Base-by-base conservation (phyloP, 2,888 invertebrate genomes). In the Drosophila multiciliata region DNA sequence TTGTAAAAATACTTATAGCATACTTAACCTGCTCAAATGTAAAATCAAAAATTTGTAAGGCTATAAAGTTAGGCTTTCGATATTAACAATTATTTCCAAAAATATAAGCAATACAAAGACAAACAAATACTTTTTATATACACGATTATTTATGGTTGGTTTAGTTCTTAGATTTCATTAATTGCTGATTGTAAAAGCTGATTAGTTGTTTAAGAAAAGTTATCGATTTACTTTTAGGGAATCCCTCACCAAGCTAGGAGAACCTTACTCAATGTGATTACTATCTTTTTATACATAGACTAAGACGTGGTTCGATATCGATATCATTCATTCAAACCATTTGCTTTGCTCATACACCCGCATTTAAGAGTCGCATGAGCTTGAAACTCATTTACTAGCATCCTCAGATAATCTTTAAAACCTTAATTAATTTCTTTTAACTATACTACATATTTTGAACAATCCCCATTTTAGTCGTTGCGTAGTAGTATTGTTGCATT, bases 401-500 rank as follows among this genome's bases (percentile, higher is more conserved):
- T 33, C 52, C 48, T 38, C 48, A n/a, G 58, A 45, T 40, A 29
- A 9, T 17, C 29, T 32, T 23, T 6, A 26, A 50, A 52, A 36
- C 23, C 17, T n/a, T 26, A 36, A 60, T 38, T 36, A 42, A 62
- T 63, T 42, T 61, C 52, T 59, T 9, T 55, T 48, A 55, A 33
- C 40, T 38, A 49, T 55, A 8, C 23, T 55, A 3, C 57, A 53
- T 53, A 26, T 17, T 53, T 23, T 53, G 55, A 45, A 54, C 48
- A 54, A n/a, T 20, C 38, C 72, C 64, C 36, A 29, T 61, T 65
- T 65, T 72, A 69, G 60, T 57, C 69, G 62, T 80, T 85, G 80
- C 64, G 73, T 89, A 84, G 82, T 29, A 29, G 5, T 6, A 29
- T 89, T 84, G 64, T 74, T 84, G 85, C 76, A 74, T 82, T 78